These are phyloP conservation scores for Conistra vaccinii DNA, from an alignment of 2,888 invertebrate species.

Conservation along the genomic window DNA sequence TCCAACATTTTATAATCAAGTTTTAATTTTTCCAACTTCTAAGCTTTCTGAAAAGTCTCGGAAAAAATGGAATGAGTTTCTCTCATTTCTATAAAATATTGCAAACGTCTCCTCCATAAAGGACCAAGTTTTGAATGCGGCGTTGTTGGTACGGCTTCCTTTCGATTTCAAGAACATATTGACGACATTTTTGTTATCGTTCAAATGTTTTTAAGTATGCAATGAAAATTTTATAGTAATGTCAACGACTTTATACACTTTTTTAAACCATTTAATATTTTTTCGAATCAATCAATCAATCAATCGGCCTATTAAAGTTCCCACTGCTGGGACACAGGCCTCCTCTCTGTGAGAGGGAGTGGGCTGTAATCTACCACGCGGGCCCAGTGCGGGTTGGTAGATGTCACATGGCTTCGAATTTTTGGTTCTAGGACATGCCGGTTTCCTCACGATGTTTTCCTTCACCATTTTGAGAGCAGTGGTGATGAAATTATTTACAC, in stretches of 20 bases:
- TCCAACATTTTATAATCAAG: constrained; percentile 51
- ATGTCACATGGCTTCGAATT: too few species aligned
- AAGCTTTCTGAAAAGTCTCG: constrained; percentile 45
- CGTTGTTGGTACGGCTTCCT: constrained; percentile 14
- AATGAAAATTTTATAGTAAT: neutral
- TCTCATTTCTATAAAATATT: constrained; percentile 56
- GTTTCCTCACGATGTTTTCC: too few species aligned
- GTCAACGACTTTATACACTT: neutral
- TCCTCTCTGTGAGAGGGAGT: too few species aligned
- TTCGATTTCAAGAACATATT: constrained; percentile 30
- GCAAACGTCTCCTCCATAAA: constrained; percentile 33
- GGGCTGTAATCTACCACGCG: too few species aligned
- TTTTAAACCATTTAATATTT: neutral
- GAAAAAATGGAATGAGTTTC: constrained; percentile 50
- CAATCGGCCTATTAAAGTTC: too few species aligned
- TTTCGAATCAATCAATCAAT: too few species aligned
- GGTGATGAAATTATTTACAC: too few species aligned
- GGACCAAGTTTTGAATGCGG: constrained; percentile 33
- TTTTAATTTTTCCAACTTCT: constrained; percentile 50
- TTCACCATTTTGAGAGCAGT: too few species aligned
- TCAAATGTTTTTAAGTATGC: neutral
- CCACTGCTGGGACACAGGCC: too few species aligned
- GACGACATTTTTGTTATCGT: constrained; percentile 21
- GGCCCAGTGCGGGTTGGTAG: too few species aligned
- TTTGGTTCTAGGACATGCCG: too few species aligned